phyloP scores from a whole-genome alignment of 2,797 vertebrate species.

The Clarias laeviceps region DNA sequence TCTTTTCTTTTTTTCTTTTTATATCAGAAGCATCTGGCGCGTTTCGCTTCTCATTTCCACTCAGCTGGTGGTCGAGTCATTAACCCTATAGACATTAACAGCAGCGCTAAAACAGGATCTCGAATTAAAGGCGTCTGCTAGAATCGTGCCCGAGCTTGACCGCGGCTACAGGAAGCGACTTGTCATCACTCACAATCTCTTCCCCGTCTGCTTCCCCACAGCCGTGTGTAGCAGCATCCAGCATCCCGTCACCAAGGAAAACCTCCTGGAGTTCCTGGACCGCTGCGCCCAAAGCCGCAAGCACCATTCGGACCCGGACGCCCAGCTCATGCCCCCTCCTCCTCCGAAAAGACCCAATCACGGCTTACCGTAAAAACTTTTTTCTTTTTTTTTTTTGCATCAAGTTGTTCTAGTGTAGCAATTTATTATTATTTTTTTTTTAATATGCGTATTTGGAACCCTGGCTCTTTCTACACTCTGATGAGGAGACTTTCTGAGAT shows the following conservation, averaged over 20 bases:
- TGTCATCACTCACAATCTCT: slow-evolving; percentile 47
- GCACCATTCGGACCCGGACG: slow-evolving; percentile 84
- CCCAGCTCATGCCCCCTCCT: slow-evolving; percentile 94
- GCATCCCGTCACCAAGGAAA: slow-evolving; percentile 94
- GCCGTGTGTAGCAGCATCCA: slow-evolving; percentile 96
- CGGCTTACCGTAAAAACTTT: slow-evolving; percentile 67
- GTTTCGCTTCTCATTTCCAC: slow-evolving; percentile 2
- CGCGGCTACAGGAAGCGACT: slow-evolving; percentile 35
- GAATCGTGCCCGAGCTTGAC: slow-evolving; percentile 21
- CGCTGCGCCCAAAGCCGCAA: slow-evolving; percentile 81
- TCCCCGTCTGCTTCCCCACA: slow-evolving; percentile 62
- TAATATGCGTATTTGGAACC: slow-evolving; percentile 14
- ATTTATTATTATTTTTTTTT: slow-evolving; percentile 15
- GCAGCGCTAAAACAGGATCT: background rate
- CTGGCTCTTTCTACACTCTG: background rate
- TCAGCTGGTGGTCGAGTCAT: slow-evolving; percentile 19
- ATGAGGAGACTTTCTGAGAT: slow-evolving; percentile 21
- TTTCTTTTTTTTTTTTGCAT: background rate
- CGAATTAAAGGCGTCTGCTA: background rate
- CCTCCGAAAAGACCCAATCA: slow-evolving; percentile 88
- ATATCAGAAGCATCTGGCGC: slow-evolving; percentile 13
- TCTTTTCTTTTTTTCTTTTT: background rate
- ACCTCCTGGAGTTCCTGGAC: slow-evolving; percentile 91
- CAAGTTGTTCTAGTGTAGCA: slow-evolving; percentile 56
- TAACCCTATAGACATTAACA: slow-evolving; percentile 20